A percentile compares a stretch with the other conserved stretches of the same genome.
phyloP scores from a whole-genome alignment of 2,888 invertebrate species.

The Lapara coniferarum region DNA sequence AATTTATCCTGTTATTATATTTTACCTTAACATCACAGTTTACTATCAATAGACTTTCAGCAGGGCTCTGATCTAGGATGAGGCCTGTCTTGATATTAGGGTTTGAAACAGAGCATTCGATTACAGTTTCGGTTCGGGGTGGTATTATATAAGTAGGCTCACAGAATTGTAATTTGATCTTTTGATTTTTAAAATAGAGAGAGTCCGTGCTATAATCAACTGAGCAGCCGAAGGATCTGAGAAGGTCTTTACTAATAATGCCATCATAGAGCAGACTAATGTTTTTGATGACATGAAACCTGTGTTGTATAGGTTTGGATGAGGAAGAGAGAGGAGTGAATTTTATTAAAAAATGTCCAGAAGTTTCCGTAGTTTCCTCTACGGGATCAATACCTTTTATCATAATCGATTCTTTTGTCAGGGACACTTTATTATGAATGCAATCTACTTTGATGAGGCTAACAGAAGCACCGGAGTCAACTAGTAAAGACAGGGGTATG shows the following conservation, averaged over 20 bases:
- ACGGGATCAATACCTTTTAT: not conserved
- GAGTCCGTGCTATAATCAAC: slow-evolving; percentile 34
- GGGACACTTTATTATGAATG: not conserved
- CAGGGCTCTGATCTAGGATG: slow-evolving; percentile 26
- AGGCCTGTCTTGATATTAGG: slow-evolving; percentile 38
- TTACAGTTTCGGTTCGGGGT: slow-evolving; percentile 36
- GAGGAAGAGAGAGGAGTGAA: not conserved
- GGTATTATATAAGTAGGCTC: slow-evolving; percentile 36
- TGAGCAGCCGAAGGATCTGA: slow-evolving; percentile 29
- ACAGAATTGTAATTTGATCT: slow-evolving; percentile 26
- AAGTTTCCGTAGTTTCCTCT: not conserved
- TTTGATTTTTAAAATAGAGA: slow-evolving; percentile 14
- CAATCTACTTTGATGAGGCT: not conserved
- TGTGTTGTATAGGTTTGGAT: not conserved
- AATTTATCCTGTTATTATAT: not conserved
- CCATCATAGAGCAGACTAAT: not conserved
- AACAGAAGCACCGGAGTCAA: not conserved
- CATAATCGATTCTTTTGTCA: not conserved
- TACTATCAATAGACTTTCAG: not conserved
- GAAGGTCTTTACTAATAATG: slow-evolving; percentile 28
- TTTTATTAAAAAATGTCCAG: not conserved
- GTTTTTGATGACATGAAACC: not conserved
- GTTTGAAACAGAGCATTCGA: slow-evolving; percentile 40
- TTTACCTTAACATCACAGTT: not conserved
- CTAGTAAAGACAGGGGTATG: not conserved